phyloP scores from a whole-genome alignment of 2,888 invertebrate species.

The Drosophila ezoana region DNA sequence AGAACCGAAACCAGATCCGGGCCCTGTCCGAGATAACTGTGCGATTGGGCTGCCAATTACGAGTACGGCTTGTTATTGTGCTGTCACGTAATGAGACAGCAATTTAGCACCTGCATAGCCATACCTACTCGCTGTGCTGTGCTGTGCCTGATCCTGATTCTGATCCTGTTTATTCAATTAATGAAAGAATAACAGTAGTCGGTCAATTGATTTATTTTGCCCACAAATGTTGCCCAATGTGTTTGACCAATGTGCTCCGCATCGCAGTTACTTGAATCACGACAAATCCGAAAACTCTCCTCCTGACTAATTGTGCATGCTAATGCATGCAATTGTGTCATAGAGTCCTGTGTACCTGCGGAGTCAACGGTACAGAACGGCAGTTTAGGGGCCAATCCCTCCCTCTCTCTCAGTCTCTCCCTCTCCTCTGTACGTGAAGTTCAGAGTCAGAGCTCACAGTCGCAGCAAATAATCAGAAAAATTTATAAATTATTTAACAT shows the following conservation, averaged over 20 bases:
- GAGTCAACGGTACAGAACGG: conserved; percentile 43
- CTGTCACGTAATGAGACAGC: conserved; percentile 72
- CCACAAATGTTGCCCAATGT: conserved; percentile 55
- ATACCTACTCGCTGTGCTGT: conserved; percentile 5
- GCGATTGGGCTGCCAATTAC: conserved; percentile 45
- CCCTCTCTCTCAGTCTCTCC: not conserved
- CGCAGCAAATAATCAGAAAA: conserved; percentile 42
- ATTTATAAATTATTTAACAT: conserved; percentile 80
- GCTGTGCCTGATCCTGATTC: conserved; percentile 10
- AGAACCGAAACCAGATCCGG: conserved; percentile 16
- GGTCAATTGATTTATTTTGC: conserved; percentile 60
- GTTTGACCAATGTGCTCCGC: conserved; percentile 34
- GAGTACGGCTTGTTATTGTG: conserved; percentile 54
- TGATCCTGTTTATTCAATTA: conserved; percentile 59
- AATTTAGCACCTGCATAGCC: conserved; percentile 70
- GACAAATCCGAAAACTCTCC: conserved; percentile 44
- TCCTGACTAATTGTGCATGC: conserved; percentile 76
- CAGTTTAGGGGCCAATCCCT: conserved; percentile 34
- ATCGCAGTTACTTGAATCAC: conserved; percentile 51
- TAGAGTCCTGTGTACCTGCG: conserved; percentile 73
- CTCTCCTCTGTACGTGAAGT: conserved; percentile 48
- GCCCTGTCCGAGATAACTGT: conserved; percentile 22
- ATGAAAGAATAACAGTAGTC: conserved; percentile 71
- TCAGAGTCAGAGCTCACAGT: conserved; percentile 38
- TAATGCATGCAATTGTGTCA: conserved; percentile 79